Percentiles rank a stretch among this genome's conserved stretches.
These are phyloP conservation scores for Ginglymostoma cirratum DNA, from an alignment of 2,113 vertebrate genomes.

Conservation along the genomic window DNA sequence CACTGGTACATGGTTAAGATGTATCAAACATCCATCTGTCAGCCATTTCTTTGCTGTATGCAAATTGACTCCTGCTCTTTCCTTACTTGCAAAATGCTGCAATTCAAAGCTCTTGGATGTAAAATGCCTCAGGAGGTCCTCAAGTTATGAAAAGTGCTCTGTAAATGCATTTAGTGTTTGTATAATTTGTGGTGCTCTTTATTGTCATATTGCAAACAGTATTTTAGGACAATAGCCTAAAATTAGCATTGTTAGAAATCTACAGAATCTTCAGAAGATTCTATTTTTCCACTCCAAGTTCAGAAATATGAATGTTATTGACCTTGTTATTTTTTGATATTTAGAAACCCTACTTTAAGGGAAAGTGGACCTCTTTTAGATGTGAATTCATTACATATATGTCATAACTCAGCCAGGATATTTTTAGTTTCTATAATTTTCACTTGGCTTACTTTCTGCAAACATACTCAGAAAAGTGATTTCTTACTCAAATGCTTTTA, in stretches of 20 bases:
- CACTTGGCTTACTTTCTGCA: conserved; percentile 32
- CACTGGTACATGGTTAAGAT: background rate
- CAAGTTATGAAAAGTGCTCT: background rate
- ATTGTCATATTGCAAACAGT: background rate
- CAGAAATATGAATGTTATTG: background rate
- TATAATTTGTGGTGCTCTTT: background rate
- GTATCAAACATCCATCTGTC: background rate
- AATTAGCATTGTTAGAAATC: background rate
- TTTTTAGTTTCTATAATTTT: conserved; percentile 30
- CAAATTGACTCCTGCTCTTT: background rate
- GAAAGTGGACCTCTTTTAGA: background rate
- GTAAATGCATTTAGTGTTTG: background rate
- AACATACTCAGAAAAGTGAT: conserved; percentile 26
- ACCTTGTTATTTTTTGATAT: background rate
- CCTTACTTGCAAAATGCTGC: background rate
- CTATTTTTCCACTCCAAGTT: background rate
- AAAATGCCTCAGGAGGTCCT: background rate
- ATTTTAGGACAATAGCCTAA: background rate
- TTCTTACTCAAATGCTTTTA: conserved; percentile 30
- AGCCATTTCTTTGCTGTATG: background rate
- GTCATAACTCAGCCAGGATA: conserved; percentile 26
- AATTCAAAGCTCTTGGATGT: background rate
- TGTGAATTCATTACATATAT: background rate
- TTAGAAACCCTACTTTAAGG: background rate
- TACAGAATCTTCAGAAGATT: no score